Evolutionary conservation across 2,113 vertebrate genomes (phyloP), one percentile per base, ranked within the genome.

Genomic region (Ploceus nigricollis): DNA sequence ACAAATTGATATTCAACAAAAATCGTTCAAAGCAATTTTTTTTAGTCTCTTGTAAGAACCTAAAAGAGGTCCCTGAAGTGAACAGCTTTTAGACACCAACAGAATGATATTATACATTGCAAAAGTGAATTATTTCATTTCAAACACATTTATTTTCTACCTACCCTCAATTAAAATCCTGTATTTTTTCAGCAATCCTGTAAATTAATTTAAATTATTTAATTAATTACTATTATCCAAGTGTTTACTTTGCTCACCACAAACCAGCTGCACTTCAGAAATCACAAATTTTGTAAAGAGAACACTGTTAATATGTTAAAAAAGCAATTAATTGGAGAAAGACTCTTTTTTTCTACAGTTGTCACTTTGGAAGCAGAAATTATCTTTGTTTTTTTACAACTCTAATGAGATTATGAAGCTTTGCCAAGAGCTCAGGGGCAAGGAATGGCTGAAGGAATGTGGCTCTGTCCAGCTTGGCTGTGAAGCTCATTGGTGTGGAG

Each of bases 401-500:
- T 56, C 50, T 54, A 31, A 60, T 25, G 48, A 93, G 60, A 71
- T 82, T 4, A 25, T 11, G 84, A 25, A 82, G 68, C 47, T 92
- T 28, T 83, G 47, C 72, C 89, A 92, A 47, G 24, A 76, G 82
- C 57, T 54, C 45, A 54, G 48, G 76, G 76, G 5, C 63, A 71
- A 71, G 25, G 3, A 64, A 22, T 3, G 7, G 30, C 27, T 30
- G 22, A 51, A 68, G 66, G 83, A 50, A 68, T 2, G 9, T 11
- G 61, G 37, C 33, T 51, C 25, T 2, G 7, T 31, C 57, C 71
- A 93, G 73, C 57, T 6, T 6, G 20, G 54, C 53, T 42, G 1
- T 2, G 65, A 22, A 64, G 27, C 10, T 71, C 44, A 3, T 0
- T 2, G 84, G 35, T 24, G 13, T 1, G 21, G 39, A 19, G 4